Base-by-base conservation (phyloP, 2,797 vertebrate genomes). In the Emydoidea blandingii region DNA sequence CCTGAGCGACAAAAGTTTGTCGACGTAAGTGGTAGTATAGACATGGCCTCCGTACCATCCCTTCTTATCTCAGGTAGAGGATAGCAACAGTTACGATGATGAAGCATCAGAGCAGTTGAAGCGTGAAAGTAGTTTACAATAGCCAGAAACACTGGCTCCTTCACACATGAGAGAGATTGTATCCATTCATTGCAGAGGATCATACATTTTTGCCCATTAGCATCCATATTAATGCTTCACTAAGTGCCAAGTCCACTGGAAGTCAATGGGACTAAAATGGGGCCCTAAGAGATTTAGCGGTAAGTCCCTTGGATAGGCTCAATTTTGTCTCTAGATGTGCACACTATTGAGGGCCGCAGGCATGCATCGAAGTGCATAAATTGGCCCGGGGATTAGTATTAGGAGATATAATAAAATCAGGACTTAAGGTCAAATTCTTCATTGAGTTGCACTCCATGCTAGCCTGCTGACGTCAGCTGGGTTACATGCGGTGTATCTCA, bases 321-420 rank as follows among this genome's bases (percentile, higher is more conserved):
- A 23, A 21, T 37, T 41, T 72, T 72, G 37, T 72, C 68, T 41
- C 21, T 41, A 72, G 21, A 25, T 25, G 68, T 37, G n/a, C n/a
- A 72, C 10, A 37, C 50, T 74, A 34, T n/a, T 65, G 81, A 44
- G 72, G 74, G 74, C 91, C 50, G 59, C 89, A 80, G 86, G 49
- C 79, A 25, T 7, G 8, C 82, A 47, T 53, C 59, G n/a, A 78
- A 89, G 54, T 81, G 80, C 80, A 12, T 3, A 4, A 34, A 21
- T 86, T 88, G 91, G 72, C 53, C 12, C 49, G 59, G 56, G 81
- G n/a, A 1, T 53, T 41, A 92, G 62, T 74, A 56, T 87, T 91
- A 90, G 91, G 87, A 96, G 84, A 85, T 41, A 49, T 88, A 93
- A 85, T 86, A 92, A 94, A 95, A 86, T 82, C 86, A 68, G 91